Percentiles rank a stretch among this genome's conserved stretches.
These are phyloP conservation scores for Idaea aversata DNA, from an alignment of 2,888 invertebrate genomes.

Conservation along the genomic window DNA sequence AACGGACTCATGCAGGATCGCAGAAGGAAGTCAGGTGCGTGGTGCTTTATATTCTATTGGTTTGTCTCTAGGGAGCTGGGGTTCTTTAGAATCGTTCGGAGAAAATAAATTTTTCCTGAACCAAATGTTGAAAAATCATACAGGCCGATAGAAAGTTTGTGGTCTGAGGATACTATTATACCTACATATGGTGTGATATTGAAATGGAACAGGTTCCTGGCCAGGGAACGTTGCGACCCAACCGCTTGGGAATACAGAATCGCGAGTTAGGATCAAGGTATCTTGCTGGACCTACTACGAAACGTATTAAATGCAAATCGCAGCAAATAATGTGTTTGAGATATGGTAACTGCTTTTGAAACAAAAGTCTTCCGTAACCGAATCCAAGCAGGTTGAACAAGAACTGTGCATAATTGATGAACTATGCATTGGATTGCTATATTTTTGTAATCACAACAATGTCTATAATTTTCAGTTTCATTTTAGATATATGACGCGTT, in stretches of 20 bases:
- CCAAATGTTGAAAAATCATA: too few species aligned
- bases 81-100: too few species aligned
- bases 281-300: constrained; percentile 13
- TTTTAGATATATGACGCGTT: too few species aligned
- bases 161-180: constrained; percentile 5
- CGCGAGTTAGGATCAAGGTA: constrained; percentile 55
- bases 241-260: constrained; percentile 63
- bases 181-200: constrained; percentile 1
- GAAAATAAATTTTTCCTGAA: too few species aligned
- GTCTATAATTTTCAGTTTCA: too few species aligned
- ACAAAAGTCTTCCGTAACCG: background rate
- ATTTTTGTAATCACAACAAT: too few species aligned
- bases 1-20: too few species aligned
- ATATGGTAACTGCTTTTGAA: background rate
- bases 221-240: constrained; percentile 71
- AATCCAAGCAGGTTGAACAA: background rate
- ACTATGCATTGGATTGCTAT: too few species aligned
- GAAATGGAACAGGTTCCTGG: constrained; percentile 15
- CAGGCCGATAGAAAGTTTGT: constrained; percentile 26
- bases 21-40: too few species aligned
- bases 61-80: too few species aligned
- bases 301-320: constrained; percentile 6
- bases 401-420: background rate
- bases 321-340: background rate
- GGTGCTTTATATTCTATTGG: too few species aligned